Evolutionary conservation across 2,888 invertebrate species (phyloP).

Genomic region (Clitarchus hookeri): DNA sequence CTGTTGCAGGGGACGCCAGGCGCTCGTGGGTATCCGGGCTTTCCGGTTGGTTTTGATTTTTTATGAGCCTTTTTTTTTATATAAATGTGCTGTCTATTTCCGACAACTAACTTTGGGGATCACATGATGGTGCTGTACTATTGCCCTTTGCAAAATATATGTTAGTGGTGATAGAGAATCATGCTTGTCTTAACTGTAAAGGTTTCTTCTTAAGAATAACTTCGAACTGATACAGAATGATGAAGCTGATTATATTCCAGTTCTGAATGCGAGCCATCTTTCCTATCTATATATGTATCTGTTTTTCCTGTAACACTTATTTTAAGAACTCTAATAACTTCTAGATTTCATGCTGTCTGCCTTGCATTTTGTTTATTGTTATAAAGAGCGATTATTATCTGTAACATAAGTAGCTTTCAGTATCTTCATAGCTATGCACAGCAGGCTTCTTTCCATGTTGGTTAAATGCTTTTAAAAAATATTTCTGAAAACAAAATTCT

Average conservation of each 20-base stretch:
- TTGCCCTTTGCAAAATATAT: not conserved
- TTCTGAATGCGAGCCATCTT: not conserved
- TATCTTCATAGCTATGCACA: not conserved
- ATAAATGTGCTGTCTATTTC: conserved; percentile 17
- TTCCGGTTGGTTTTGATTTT: conserved; percentile 57
- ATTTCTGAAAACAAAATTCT: not conserved
- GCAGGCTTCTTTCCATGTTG: not conserved
- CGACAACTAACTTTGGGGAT: conserved; percentile 21
- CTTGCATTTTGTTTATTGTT: not conserved
- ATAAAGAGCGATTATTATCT: not conserved
- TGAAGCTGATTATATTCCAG: not conserved
- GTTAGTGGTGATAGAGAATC: not conserved
- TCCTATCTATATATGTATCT: not conserved
- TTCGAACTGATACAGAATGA: not conserved
- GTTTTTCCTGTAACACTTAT: not conserved
- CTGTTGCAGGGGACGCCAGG: conserved; percentile 61
- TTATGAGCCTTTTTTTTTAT: conserved; percentile 20
- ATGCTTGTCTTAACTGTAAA: not conserved
- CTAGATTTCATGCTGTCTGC: not conserved
- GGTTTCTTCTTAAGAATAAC: not conserved
- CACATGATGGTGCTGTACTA: not conserved
- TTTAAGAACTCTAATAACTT: not conserved
- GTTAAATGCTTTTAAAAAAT: not conserved
- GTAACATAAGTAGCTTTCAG: not conserved
- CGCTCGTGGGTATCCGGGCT: conserved; percentile 62